Evolutionary conservation across 2,888 invertebrate genomes (phyloP), one percentile per base, ranked within the genome.

Genomic region (Lymantria monacha): DNA sequence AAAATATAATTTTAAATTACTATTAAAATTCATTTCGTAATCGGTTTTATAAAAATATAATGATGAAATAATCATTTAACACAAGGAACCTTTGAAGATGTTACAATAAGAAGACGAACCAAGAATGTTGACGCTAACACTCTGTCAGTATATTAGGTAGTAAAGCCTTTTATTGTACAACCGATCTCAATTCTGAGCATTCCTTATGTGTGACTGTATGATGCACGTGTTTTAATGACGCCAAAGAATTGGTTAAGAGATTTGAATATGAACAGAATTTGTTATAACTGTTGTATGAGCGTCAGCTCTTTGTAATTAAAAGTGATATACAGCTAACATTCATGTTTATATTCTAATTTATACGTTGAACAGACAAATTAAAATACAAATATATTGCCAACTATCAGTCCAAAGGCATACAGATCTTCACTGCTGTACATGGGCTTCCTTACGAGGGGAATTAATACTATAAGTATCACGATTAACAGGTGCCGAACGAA

Each of bases 151-250:
- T 67, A 47, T 51, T 55, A 51, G 63, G 53, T 64, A 55, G 59
- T 57, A 53, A 63, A 66, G 64, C 49, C 63, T 66, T 72, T 79
- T 80, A 74, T 70, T 76, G 68, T 62, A 61, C 55, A 63, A 68
- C 63, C 70, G 72, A 72, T 74, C 71, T 66, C 61, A 73, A 81
- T 81, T 75, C 76, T 75, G 72, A 70, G 60, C 81, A 85, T 85
- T 79, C 85, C 85, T 63, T 77, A 66, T 55, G 69, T 71, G 78
- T 84, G 85, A 85, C 69, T 76, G 69, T 70, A 57, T 49, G 57
- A 58, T 70, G 70, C 81, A 83, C 79, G 83, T 80, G 80, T 77
- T 68, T 73, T 69, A 63, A 55, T 64, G 60, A 57, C 33, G 33
- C 9, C 33, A 33, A 33, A 33, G 33, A 59, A 72, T 68, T 69